phyloP scores from a whole-genome alignment of 2,888 invertebrate species.

The Hypomecis punctinalis region DNA sequence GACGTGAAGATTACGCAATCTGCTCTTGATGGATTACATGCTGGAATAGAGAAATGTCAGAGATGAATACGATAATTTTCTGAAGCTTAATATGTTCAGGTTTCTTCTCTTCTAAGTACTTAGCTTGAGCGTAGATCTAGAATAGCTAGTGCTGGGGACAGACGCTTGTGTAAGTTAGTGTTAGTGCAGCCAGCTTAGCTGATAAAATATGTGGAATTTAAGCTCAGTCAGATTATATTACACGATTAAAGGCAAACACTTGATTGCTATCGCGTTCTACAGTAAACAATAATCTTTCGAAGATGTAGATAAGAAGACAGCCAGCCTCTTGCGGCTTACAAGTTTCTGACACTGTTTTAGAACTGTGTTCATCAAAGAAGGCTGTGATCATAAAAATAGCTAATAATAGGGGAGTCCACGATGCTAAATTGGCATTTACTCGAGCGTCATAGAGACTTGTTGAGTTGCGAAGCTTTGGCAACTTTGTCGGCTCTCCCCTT shows the following conservation, averaged over 20 bases:
- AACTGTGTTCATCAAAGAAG: neutral
- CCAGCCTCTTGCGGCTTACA: neutral
- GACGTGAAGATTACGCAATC: conserved; percentile 49
- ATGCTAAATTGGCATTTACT: no score
- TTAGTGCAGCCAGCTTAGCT: neutral
- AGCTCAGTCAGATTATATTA: neutral
- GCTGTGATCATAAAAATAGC: no score
- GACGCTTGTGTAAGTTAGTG: no score
- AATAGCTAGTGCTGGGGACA: no score
- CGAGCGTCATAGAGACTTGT: no score
- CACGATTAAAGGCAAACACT: neutral
- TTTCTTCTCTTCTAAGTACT: no score
- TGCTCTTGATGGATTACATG: conserved; percentile 52
- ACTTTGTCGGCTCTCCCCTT: no score
- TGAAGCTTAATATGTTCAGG: neutral
- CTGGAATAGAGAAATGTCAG: conserved; percentile 10
- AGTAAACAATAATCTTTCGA: neutral
- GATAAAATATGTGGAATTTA: neutral
- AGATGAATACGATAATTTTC: conserved; percentile 24
- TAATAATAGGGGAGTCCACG: no score
- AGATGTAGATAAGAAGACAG: neutral
- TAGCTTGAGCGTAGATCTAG: no score
- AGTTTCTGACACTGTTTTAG: neutral
- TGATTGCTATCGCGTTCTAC: neutral
- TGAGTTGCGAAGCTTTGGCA: no score